Base-by-base conservation (phyloP, 2,797 vertebrate species). In the Semaprochilodus insignis region DNA sequence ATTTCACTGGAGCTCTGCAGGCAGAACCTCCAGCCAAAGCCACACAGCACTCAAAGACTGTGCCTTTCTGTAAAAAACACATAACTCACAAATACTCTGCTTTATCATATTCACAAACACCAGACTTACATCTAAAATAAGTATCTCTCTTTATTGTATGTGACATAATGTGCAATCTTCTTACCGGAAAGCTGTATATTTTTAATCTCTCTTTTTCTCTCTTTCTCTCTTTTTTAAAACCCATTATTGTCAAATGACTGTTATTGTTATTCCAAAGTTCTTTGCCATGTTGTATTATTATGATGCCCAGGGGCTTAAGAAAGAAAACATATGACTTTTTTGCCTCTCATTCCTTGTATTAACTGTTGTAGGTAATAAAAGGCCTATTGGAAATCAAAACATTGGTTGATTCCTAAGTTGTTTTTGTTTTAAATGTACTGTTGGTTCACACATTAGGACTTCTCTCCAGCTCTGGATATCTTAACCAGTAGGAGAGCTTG, bases 1-100 rank as follows among this genome's bases (percentile, higher is more conserved):
- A 83, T 92, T 91, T 94, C 91, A 86, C 89, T 86, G 94, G 95
- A 96, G 91, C 16, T 96, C 97, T 97, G 97, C 97, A 82, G 97
- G 97, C 97, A 94, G 97, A 95, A 90, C 92, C 91, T 96, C 95
- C 92, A 91, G 86, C 85, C 79, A 91, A 88, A 93, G 93, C 90
- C 2, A 4, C 2, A 4, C 82, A 82, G 77, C 85, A 90, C 91
- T 84, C 77, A 86, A 87, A 81, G 78, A 77, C 91, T 74, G 91
- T 91, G 93, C 91, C 86, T 91, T 91, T 44, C 0, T 91, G 92
- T 57, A 72, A 72, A 65, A 90, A 88, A 65, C 21, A 57, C 11
- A 72, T 40, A 48, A 88, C 17, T 48, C 89, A 19, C 25, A 40
- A n/a, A 74, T 85, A 91, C 91, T 78, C 90, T 25, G 90, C 90